These are phyloP conservation scores for Diachrysia chrysitis DNA, from an alignment of 2,888 invertebrate species.

Conservation along the genomic window DNA sequence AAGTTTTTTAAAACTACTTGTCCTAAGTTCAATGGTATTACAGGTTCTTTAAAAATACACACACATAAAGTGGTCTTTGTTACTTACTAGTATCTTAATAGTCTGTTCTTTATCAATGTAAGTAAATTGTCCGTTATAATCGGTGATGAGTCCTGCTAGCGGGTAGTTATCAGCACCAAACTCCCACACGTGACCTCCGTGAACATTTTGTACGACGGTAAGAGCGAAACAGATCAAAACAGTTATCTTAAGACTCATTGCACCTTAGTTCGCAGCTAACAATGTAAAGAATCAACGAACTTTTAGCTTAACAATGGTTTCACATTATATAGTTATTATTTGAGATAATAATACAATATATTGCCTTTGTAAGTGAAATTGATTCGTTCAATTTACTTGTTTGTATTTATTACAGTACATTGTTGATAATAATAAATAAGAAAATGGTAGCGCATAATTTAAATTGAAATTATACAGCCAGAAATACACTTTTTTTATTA, in stretches of 20 bases:
- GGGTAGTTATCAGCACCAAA: conserved; percentile 30
- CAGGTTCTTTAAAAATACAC: too few species aligned
- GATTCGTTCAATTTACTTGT: conserved; percentile 30
- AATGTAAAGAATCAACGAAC: conserved; percentile 13
- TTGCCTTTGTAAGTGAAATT: conserved; percentile 27
- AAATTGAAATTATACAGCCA: not conserved
- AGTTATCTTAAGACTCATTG: conserved; percentile 20
- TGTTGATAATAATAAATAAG: not conserved
- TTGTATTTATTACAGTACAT: not conserved
- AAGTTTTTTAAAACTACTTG: too few species aligned
- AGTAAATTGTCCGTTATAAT: conserved; percentile 12
- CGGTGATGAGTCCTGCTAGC: not conserved
- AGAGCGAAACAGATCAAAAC: conserved; percentile 23
- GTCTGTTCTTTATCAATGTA: conserved; percentile 21
- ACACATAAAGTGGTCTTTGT: too few species aligned
- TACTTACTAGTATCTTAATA: conserved; percentile 30
- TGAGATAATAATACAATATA: conserved; percentile 10
- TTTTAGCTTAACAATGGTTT: conserved; percentile 4
- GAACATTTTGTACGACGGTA: conserved; percentile 7
- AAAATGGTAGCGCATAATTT: not conserved
- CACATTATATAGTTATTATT: not conserved
- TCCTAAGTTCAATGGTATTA: too few species aligned
- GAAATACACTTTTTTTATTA: not conserved
- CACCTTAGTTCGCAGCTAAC: not conserved
- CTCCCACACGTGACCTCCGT: conserved; percentile 21